phyloP scores from a whole-genome alignment of 2,797 vertebrate species.

The Cercopithecus diana region DNA sequence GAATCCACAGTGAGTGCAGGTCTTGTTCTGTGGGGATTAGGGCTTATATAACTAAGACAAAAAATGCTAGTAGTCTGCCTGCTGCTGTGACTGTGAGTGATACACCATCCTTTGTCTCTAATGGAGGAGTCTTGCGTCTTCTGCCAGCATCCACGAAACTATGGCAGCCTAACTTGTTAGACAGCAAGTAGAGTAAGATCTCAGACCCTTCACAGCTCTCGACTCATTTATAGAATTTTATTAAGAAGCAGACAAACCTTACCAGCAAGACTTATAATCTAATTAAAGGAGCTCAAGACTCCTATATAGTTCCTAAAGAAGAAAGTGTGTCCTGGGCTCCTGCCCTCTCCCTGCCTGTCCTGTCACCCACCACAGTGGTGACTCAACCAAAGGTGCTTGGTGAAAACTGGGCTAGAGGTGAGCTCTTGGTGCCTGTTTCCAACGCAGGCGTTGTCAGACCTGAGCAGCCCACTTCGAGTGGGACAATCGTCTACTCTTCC shows the following conservation, averaged over 20 bases:
- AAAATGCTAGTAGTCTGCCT: too few relatives aligned
- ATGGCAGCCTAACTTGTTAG: neutral
- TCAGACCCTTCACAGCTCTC: neutral
- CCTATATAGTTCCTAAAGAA: neutral
- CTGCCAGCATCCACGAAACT: neutral
- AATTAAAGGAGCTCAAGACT: neutral
- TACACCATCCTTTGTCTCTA: neutral
- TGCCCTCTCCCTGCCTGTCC: neutral
- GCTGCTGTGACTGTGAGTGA: neutral
- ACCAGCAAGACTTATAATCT: neutral
- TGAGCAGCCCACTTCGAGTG: neutral
- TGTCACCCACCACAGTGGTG: neutral
- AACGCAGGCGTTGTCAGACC: rapidly evolving
- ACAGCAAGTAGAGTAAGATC: neutral
- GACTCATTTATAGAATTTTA: neutral
- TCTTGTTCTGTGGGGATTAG: neutral
- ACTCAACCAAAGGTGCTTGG: neutral
- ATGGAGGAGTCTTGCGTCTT: neutral
- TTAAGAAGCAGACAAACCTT: neutral
- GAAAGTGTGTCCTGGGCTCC: too few relatives aligned
- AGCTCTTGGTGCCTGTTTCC: neutral
- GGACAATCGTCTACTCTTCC: too few relatives aligned
- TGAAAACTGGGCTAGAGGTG: too few relatives aligned
- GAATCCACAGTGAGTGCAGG: neutral
- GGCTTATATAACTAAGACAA: too few relatives aligned